Percentiles rank a stretch among this genome's conserved stretches.
phyloP scores from a whole-genome alignment of 30 jellyfish, hydroid and myxozoan genomes.

The Sanderia malayensis region DNA sequence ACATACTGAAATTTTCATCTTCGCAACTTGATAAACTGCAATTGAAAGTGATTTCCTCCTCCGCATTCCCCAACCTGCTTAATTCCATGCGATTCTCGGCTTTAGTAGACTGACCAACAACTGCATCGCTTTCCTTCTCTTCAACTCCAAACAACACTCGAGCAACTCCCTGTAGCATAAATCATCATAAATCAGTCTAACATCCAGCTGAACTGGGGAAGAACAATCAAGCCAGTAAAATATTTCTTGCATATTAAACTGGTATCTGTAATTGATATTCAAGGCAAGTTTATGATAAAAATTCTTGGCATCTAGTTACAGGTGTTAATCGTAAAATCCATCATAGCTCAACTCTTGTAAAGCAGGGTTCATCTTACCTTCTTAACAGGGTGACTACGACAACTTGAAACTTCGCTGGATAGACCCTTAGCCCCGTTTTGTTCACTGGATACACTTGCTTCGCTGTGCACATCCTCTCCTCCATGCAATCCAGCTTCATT shows the following conservation, averaged over 20 bases:
- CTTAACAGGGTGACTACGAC: background rate
- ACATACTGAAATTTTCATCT: slow-evolving; percentile 1
- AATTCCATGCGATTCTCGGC: background rate
- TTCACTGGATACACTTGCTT: no score
- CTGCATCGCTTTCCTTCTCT: background rate
- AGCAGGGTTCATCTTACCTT: background rate
- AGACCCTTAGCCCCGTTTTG: no score
- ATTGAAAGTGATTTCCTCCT: background rate
- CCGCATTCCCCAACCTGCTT: background rate
- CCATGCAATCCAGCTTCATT: no score
- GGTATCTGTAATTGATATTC: background rate
- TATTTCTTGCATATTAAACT: background rate
- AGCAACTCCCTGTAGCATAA: background rate
- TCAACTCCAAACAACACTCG: background rate
- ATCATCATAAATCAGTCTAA: background rate
- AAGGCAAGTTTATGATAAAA: background rate
- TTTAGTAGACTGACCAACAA: background rate
- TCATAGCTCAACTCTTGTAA: background rate
- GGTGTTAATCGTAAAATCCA: background rate
- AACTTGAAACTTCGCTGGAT: no score
- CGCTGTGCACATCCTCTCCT: no score
- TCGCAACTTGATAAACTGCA: background rate
- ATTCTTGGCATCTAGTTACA: background rate
- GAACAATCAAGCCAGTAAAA: background rate
- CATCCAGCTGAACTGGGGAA: background rate